A percentile compares a stretch with the other conserved stretches of the same genome.
phyloP scores from a whole-genome alignment of 1,140 invertebrate species.

The Drosophila tani region DNA sequence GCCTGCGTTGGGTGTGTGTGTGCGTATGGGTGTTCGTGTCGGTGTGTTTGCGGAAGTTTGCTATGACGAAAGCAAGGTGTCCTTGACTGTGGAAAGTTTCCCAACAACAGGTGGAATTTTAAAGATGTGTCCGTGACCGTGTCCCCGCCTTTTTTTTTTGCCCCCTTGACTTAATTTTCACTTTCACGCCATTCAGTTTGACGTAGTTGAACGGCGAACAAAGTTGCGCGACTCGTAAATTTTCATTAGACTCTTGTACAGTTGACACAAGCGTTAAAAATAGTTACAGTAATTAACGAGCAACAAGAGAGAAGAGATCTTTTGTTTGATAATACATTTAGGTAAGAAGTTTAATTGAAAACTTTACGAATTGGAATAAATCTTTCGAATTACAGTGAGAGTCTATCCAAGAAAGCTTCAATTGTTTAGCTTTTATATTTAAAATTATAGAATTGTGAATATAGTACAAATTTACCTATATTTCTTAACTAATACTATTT shows the following conservation, averaged over 20 bases:
- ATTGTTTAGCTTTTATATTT: neutral
- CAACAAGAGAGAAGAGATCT: neutral
- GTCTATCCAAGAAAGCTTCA: neutral
- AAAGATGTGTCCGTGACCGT: conserved; percentile 22
- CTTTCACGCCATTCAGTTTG: conserved; percentile 37
- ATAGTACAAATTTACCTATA: too few relatives aligned
- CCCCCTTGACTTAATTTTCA: conserved; percentile 5
- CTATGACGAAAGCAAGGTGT: conserved; percentile 75
- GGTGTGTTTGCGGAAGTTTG: conserved; percentile 42
- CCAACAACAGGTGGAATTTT: conserved; percentile 72
- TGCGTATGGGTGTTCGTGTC: conserved; percentile 10
- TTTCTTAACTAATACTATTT: too few relatives aligned
- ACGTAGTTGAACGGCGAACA: conserved; percentile 51
- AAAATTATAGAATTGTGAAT: neutral
- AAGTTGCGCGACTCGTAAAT: conserved; percentile 58
- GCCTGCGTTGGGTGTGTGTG: conserved; percentile 57
- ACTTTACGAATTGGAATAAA: neutral
- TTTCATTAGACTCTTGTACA: conserved; percentile 53
- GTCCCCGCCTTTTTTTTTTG: neutral
- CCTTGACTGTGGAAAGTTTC: conserved; percentile 67
- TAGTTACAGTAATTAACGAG: conserved; percentile 38
- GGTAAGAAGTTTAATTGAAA: too few relatives aligned
- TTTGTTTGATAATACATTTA: neutral
- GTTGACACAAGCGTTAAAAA: conserved; percentile 41
- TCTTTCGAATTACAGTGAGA: too few relatives aligned